Conservation (phyloP, 2,113 vertebrate species). For the Colaptes auratus region DNA sequence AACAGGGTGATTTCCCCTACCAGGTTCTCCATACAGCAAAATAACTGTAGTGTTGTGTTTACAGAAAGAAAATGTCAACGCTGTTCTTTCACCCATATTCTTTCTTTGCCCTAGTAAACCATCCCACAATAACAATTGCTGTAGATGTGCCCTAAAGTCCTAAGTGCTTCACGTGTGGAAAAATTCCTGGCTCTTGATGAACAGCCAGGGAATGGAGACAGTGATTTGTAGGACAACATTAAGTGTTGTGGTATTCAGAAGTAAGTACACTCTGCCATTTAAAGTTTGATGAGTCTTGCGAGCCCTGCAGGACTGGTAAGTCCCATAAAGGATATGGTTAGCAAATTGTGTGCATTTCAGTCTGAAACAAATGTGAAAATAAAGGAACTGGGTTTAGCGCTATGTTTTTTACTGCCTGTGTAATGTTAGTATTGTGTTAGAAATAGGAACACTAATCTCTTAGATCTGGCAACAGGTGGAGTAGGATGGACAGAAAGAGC, state of each 20-base stretch:
- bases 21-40: neutral
- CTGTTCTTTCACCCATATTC: neutral
- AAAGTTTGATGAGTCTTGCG: slow-evolving; percentile 27
- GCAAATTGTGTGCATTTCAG: neutral
- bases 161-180: slow-evolving; percentile 19
- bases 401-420: neutral
- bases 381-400: slow-evolving; percentile 6
- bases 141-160: neutral
- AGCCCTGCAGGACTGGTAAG: slow-evolving; percentile 10
- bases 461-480: slow-evolving; percentile 26
- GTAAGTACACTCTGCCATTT: neutral
- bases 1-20: neutral
- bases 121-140: neutral
- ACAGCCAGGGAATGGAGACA: neutral
- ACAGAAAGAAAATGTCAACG: neutral
- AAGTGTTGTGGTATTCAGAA: slow-evolving; percentile 7
- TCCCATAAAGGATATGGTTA: neutral
- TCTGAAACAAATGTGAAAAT: slow-evolving; percentile 28
- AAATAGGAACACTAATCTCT: slow-evolving; percentile 14
- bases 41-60: neutral
- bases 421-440: neutral
- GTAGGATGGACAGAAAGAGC: neutral
- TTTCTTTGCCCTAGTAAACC: neutral
- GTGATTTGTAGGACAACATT: neutral
- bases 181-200: neutral